Base-by-base conservation (phyloP, 2,888 invertebrate species). In the Sinohyriopsis cumingii region DNA sequence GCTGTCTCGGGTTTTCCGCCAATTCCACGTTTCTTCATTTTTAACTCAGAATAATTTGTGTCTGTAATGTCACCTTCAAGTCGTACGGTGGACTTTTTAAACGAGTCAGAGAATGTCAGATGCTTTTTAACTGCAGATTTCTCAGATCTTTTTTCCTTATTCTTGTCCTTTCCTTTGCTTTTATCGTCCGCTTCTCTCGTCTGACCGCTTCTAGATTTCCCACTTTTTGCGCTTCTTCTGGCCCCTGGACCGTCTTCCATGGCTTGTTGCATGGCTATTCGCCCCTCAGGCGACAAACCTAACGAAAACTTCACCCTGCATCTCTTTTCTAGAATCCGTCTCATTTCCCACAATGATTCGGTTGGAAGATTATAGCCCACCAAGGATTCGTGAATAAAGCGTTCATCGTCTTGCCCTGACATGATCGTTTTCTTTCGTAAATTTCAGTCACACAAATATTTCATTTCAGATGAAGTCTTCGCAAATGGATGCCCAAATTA, bases 41-140 rank as follows among this genome's bases (percentile, higher is more conserved):
- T 63, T 12, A 22, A n/a, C 15, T 70, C 67, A 12, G 59, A 25
- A 55, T 63, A 70, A 66, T 66, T 64, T 15, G 62, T 67, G 24
- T 75, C 76, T 15, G 81, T 80, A 12, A 82, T 73, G 56, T 81
- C 80, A 12, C 78, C 77, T 5, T 75, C 76, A 15, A 81, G 55
- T 20, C 75, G 65, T 1, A 67, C 59, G 20, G 64, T 56, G 22
- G 71, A 62, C 45, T 69, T 76, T 54, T 76, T 68, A 66, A 75
- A 75, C 1, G 72, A 69, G 24, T 79, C 77, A 5, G 71, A 64
- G 59, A 78, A 80, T 18, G 69, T 66, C 24, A 69, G 69, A 15
- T 55, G 56, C 54, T 68, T 71, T 61, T 63, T 74, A n/a, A n/a
- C 45, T 28, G 69, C 54, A 53, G 53, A 20, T 15, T 55, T 54